A percentile compares a stretch with the other conserved stretches of the same genome.
Conservation (phyloP, 2,113 vertebrate genomes). For the Ptyas mucosa region DNA sequence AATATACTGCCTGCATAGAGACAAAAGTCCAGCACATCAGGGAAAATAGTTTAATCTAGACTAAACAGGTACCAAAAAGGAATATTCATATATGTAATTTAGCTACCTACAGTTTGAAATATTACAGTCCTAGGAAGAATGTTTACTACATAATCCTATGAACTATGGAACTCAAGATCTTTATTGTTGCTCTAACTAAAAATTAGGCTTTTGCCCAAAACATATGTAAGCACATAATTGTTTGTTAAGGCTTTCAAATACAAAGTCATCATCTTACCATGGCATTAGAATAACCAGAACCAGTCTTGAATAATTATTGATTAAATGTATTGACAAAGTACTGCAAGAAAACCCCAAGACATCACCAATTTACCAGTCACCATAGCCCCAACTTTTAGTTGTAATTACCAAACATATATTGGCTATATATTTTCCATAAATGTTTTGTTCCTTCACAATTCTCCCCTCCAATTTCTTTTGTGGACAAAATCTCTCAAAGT, state of each 20-base stretch:
- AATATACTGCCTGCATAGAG: background rate
- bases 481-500: accelerated
- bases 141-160: background rate
- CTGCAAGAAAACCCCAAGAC: background rate
- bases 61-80: background rate
- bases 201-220: background rate
- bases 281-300: background rate
- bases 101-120: background rate
- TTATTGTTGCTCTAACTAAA: background rate
- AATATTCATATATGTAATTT: background rate
- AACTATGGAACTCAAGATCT: background rate
- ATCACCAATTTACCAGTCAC: background rate
- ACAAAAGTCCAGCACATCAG: background rate
- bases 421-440: background rate
- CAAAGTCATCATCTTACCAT: background rate
- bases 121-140: background rate
- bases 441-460: accelerated
- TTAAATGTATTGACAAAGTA: background rate
- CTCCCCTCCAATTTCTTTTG: accelerated
- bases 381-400: background rate
- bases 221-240: background rate
- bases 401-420: background rate
- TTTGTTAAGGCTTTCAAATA: background rate
- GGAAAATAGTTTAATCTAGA: background rate
- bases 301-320: background rate